phyloP scores from a whole-genome alignment of 2,888 invertebrate genomes.

The Troides aeacus region DNA sequence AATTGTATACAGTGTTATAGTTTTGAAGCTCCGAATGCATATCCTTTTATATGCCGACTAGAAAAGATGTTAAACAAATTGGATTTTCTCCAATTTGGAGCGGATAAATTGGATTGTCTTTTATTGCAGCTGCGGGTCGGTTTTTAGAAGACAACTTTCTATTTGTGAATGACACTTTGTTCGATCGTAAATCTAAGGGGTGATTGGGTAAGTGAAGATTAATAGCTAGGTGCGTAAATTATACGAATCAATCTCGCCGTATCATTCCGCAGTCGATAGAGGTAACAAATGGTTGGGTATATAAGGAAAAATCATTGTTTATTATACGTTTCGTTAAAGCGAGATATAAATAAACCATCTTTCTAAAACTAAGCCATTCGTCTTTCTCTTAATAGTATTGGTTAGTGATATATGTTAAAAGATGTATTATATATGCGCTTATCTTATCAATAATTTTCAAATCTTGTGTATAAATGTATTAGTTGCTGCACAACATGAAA shows the following conservation, averaged over 20 bases:
- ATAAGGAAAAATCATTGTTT: not conserved
- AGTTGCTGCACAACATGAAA: not conserved
- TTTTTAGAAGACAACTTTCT: conserved; percentile 29
- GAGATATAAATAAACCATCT: not conserved
- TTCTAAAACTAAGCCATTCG: not conserved
- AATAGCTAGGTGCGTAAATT: conserved; percentile 15
- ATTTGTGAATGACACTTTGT: conserved; percentile 27
- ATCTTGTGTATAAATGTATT: not conserved
- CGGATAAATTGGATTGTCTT: conserved; percentile 28
- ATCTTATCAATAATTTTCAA: no score
- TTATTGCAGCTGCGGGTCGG: conserved; percentile 28
- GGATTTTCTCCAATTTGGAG: conserved; percentile 26
- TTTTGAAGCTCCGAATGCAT: conserved; percentile 4
- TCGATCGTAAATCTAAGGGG: conserved; percentile 24
- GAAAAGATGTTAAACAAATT: conserved; percentile 25
- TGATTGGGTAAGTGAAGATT: conserved; percentile 24
- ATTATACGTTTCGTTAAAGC: not conserved
- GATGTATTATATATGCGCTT: no score
- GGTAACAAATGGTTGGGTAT: not conserved
- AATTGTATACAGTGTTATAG: conserved; percentile 6
- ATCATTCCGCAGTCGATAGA: conserved; percentile 4
- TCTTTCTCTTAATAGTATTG: no score
- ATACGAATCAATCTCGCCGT: conserved; percentile 7
- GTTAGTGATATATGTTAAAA: no score
- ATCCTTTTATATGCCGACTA: conserved; percentile 13